Evolutionary conservation across 2,113 vertebrate species (phyloP).

Genomic region (Pagrus major): DNA sequence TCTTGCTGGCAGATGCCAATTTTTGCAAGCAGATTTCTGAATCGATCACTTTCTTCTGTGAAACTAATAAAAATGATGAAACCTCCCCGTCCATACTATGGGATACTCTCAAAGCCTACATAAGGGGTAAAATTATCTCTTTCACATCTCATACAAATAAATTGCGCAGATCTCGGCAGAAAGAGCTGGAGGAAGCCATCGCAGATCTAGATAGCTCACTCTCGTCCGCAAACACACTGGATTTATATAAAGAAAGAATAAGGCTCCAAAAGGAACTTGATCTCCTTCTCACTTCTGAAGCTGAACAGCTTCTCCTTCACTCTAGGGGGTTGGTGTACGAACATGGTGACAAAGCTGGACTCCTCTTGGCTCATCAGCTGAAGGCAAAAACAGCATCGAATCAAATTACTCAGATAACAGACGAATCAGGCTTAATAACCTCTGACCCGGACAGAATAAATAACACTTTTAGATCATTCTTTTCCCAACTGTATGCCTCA

Average conservation of each 20-base stretch:
- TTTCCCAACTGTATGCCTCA: not conserved
- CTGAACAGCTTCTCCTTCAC: not conserved
- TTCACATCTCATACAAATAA: not conserved
- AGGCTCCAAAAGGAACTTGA: not conserved
- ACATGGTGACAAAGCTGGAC: slow-evolving; percentile 20
- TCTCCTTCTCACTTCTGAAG: slow-evolving; percentile 11
- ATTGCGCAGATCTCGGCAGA: not conserved
- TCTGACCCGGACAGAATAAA: slow-evolving; percentile 12
- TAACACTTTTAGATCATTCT: too few relatives aligned
- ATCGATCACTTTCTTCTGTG: slow-evolving; percentile 20
- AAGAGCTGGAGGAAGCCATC: not conserved
- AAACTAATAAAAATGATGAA: slow-evolving; percentile 11
- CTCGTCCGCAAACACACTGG: not conserved
- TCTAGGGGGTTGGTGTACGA: not conserved
- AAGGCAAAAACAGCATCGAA: slow-evolving; percentile 8
- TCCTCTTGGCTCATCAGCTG: slow-evolving; percentile 13
- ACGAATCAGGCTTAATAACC: too few relatives aligned
- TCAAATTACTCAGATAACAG: too few relatives aligned
- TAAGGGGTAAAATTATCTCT: not conserved
- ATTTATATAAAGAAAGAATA: not conserved
- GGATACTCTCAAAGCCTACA: slow-evolving; percentile 10
- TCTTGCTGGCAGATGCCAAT: not conserved
- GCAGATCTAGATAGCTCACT: not conserved
- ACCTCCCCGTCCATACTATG: slow-evolving; percentile 6
- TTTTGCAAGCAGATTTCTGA: slow-evolving; percentile 13